A percentile compares a stretch with the other conserved stretches of the same genome.
Conservation (phyloP, 2,888 invertebrate species). For the Halictus ligatus region DNA sequence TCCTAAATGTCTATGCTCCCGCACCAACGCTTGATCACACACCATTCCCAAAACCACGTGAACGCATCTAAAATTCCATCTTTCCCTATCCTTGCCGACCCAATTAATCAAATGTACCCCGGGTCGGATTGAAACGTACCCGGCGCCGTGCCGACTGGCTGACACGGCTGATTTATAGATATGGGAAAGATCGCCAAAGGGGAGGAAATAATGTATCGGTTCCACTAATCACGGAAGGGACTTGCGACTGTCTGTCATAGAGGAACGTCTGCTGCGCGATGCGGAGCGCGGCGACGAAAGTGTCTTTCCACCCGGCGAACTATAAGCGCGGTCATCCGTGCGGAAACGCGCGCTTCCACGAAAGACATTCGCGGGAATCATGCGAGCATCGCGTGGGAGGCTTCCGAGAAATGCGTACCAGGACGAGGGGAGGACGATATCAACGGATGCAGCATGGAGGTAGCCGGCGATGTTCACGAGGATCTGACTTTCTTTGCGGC, state of each 20-base stretch:
- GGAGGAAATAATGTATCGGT: slow-evolving; percentile 36
- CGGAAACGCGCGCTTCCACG: slow-evolving; percentile 44
- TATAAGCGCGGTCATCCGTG: slow-evolving; percentile 58
- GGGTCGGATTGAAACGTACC: background rate
- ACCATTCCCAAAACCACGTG: background rate
- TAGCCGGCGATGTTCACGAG: slow-evolving; percentile 9
- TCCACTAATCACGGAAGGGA: slow-evolving; percentile 38
- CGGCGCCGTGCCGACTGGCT: background rate
- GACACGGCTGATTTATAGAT: background rate
- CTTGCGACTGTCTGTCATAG: slow-evolving; percentile 39
- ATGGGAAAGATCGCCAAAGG: background rate
- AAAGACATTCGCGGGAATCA: slow-evolving; percentile 36
- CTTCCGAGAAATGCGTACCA: slow-evolving; percentile 28
- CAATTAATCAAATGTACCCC: background rate
- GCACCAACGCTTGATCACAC: background rate
- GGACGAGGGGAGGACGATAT: slow-evolving; percentile 15
- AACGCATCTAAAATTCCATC: background rate
- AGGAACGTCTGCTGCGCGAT: slow-evolving; percentile 35
- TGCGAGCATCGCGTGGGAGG: slow-evolving; percentile 19
- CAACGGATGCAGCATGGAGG: slow-evolving; percentile 28
- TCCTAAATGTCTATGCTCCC: background rate
- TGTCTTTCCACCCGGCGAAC: slow-evolving; percentile 54
- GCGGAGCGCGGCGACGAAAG: slow-evolving; percentile 16
- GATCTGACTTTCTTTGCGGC: background rate
- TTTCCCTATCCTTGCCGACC: background rate